phyloP scores from a whole-genome alignment of 64 coral and sea anemone species.

The Pachyseris speciosa region DNA sequence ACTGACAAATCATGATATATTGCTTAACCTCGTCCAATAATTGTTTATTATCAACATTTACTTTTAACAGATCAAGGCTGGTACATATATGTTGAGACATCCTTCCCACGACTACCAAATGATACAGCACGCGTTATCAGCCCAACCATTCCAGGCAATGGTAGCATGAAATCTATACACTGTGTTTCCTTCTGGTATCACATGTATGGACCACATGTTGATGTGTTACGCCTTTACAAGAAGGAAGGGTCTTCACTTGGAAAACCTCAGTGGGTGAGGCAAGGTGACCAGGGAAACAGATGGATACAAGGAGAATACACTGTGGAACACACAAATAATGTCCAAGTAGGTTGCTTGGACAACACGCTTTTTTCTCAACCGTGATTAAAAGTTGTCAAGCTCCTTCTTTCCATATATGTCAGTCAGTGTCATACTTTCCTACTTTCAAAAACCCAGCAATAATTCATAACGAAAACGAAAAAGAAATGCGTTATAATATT shows the following conservation, averaged over 20 bases:
- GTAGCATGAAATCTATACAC: conserved; percentile 48
- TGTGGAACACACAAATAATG: conserved; percentile 54
- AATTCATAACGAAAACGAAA: too few relatives aligned
- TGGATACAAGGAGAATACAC: conserved; percentile 92
- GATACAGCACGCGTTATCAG: conserved; percentile 87
- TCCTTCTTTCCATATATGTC: too few relatives aligned
- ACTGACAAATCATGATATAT: too few relatives aligned
- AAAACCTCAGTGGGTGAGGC: conserved; percentile 74
- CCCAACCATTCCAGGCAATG: conserved; percentile 69
- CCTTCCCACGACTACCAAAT: conserved; percentile 75
- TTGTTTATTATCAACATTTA: too few relatives aligned
- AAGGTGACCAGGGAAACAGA: conserved; percentile 83
- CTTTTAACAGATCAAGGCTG: conserved; percentile 78
- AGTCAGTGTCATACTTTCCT: too few relatives aligned
- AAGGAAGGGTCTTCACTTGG: conserved; percentile 41
- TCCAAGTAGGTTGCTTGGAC: conserved; percentile 23
- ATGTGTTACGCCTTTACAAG: conserved; percentile 74
- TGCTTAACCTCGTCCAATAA: too few relatives aligned
- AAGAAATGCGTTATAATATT: too few relatives aligned
- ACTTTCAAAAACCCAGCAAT: too few relatives aligned
- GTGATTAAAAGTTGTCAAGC: too few relatives aligned
- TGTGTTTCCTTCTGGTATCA: conserved; percentile 98
- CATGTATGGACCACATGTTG: conserved; percentile 98
- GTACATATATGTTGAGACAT: conserved; percentile 92
- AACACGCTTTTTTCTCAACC: too few relatives aligned